Conservation (phyloP, 2,797 vertebrate genomes). For the Otolemur crassicaudatus region DNA sequence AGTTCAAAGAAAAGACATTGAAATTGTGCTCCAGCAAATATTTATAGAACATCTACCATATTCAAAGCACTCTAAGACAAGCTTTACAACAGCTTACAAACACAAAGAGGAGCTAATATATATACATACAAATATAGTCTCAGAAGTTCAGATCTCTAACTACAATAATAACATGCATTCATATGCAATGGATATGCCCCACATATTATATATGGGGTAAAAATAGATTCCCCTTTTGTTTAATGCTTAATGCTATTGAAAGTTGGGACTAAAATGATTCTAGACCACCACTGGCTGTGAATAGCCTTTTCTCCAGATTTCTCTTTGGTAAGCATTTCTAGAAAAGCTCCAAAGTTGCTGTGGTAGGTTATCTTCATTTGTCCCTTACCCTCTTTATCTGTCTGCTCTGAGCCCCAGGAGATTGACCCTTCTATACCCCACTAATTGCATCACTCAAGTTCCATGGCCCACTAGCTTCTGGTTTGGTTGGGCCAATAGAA, state of each 20-base stretch:
- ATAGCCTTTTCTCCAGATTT: neutral
- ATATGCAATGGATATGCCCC: neutral
- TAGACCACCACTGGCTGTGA: neutral
- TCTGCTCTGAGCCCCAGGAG: neutral
- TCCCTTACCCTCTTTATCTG: neutral
- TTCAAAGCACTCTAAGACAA: neutral
- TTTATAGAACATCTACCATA: neutral
- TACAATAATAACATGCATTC: neutral
- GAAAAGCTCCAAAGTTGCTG: neutral
- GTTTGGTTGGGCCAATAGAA: neutral
- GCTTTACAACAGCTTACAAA: neutral
- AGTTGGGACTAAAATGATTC: neutral
- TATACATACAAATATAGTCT: neutral
- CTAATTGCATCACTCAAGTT: neutral
- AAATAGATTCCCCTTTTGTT: neutral
- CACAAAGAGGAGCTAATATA: neutral
- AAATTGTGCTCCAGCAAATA: conserved; percentile 47
- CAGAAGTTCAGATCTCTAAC: neutral
- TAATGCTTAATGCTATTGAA: neutral
- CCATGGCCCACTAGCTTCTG: neutral
- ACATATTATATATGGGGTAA: neutral
- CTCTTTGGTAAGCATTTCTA: neutral
- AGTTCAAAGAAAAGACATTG: conserved; percentile 38
- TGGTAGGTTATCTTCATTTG: neutral
- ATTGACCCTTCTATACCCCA: neutral